A percentile compares a stretch with the other conserved stretches of the same genome.
Conservation (phyloP, 2,797 vertebrate species). For the Gymnopithys bicolor region DNA sequence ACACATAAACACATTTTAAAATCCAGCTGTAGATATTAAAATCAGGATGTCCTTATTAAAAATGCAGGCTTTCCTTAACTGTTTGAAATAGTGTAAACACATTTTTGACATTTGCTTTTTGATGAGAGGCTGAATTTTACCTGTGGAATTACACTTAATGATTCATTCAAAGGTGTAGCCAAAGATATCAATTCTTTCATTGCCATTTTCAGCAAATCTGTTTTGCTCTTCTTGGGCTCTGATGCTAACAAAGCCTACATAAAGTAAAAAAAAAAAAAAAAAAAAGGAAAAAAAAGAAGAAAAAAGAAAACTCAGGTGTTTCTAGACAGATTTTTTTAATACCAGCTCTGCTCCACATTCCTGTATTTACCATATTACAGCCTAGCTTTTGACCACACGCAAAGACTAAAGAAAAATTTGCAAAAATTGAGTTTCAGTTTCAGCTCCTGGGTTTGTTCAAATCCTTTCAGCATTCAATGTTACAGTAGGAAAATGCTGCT, state of each 20-base stretch:
- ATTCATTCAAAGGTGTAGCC: conserved; percentile 78
- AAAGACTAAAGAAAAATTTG: background rate
- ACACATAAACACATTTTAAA: background rate
- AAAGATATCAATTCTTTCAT: conserved; percentile 89
- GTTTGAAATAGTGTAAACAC: background rate
- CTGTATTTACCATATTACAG: background rate
- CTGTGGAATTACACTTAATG: conserved; percentile 87
- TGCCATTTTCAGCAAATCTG: conserved; percentile 89
- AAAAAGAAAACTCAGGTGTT: background rate
- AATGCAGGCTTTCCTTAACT: background rate
- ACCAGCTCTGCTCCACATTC: background rate
- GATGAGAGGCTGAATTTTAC: conserved; percentile 70
- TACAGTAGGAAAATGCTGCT: background rate
- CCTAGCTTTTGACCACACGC: background rate
- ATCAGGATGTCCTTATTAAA: background rate
- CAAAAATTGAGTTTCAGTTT: background rate
- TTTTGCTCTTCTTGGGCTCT: conserved; percentile 91
- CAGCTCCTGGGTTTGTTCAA: background rate
- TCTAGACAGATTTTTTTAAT: background rate
- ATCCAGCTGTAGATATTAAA: background rate
- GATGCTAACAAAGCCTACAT: conserved; percentile 90
- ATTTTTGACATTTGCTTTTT: background rate
- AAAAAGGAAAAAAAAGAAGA: background rate
- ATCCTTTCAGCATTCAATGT: background rate
- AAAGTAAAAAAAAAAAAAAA: background rate